Conservation (phyloP, 2,888 invertebrate species). For the Syritta pipiens region DNA sequence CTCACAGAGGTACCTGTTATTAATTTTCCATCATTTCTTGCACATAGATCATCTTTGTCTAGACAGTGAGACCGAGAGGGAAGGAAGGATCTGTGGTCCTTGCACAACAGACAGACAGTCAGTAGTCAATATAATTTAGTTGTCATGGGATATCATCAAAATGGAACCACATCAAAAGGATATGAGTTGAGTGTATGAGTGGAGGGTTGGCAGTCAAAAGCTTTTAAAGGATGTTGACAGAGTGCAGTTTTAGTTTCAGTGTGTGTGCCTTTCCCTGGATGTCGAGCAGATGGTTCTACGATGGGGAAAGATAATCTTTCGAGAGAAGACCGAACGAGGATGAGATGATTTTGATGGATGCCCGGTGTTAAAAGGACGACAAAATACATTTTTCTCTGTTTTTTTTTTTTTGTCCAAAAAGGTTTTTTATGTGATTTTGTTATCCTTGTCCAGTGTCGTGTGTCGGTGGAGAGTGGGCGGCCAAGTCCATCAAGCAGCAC, state of each 20-base stretch:
- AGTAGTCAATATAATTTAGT: constrained; percentile 62
- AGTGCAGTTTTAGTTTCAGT: too few species aligned
- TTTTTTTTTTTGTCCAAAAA: constrained; percentile 11
- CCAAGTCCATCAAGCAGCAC: too few species aligned
- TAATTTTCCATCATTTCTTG: constrained; percentile 44
- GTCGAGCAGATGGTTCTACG: neutral
- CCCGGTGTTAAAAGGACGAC: constrained; percentile 18
- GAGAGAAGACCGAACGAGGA: constrained; percentile 3
- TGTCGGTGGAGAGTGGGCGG: too few species aligned
- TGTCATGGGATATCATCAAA: constrained; percentile 62
- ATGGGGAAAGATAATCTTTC: neutral
- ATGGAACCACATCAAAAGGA: constrained; percentile 63
- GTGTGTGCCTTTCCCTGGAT: too few species aligned
- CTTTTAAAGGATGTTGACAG: constrained; percentile 56
- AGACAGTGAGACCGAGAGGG: constrained; percentile 27
- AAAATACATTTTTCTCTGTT: neutral
- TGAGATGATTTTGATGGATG: constrained; percentile 43
- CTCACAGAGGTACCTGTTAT: constrained; percentile 35
- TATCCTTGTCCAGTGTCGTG: constrained; percentile 12
- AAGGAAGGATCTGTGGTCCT: neutral
- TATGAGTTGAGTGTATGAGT: neutral
- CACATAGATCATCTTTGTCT: constrained; percentile 59
- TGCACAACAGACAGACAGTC: constrained; percentile 34
- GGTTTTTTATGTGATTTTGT: constrained; percentile 36
- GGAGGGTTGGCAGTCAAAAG: constrained; percentile 12